Conservation (phyloP, 2,113 vertebrate genomes). For the Serinus canaria region DNA sequence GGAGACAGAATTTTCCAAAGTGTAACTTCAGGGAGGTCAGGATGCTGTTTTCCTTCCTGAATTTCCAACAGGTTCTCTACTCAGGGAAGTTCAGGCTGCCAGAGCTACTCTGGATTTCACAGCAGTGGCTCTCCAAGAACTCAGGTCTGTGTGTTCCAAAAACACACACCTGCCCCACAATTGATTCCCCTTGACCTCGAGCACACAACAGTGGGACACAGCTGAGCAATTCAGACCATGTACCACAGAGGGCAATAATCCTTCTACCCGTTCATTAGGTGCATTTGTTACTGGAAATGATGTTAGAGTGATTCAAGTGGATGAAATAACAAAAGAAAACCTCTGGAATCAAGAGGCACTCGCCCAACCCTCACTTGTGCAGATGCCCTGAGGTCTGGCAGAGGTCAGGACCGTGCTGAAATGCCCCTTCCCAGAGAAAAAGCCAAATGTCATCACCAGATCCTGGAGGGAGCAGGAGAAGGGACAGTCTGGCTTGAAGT, state of each 20-base stretch:
- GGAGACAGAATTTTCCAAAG: not conserved
- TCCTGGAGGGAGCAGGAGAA: not conserved
- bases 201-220: not conserved
- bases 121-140: not conserved
- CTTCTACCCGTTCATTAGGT: not conserved
- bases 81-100: not conserved
- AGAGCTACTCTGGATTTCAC: not conserved
- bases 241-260: not conserved
- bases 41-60: not conserved
- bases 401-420: not conserved
- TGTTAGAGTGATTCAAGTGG: not conserved
- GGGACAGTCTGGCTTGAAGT: not conserved
- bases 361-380: not conserved
- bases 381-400: not conserved
- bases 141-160: not conserved
- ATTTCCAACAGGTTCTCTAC: not conserved
- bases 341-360: not conserved
- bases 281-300: slow-evolving; percentile 12
- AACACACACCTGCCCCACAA: not conserved
- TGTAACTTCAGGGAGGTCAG: not conserved
- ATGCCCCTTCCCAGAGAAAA: not conserved
- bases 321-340: not conserved
- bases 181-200: not conserved
- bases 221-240: not conserved
- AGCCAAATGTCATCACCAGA: not conserved